phyloP scores from a whole-genome alignment of 2,113 vertebrate species.

The Tupaia tana region DNA sequence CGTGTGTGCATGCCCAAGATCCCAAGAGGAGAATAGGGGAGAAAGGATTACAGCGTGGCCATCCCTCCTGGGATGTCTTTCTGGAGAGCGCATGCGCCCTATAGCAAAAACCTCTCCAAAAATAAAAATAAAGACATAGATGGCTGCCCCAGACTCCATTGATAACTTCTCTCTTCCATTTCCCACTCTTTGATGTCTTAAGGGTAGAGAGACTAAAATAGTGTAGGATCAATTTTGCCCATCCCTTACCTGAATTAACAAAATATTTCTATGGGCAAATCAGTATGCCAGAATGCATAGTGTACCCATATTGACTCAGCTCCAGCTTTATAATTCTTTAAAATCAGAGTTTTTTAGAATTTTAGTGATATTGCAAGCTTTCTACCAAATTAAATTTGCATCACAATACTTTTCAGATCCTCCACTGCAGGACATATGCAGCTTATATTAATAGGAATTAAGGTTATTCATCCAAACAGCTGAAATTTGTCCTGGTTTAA shows the following conservation, averaged over 20 bases:
- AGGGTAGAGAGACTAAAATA: slow-evolving; percentile 37
- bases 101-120: no score
- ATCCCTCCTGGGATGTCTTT: no score
- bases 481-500: slow-evolving; percentile 74
- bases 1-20: no score
- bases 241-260: slow-evolving; percentile 71
- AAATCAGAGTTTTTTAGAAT: slow-evolving; percentile 76
- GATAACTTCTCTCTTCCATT: slow-evolving; percentile 53
- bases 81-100: no score
- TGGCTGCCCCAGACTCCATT: not conserved
- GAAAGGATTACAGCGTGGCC: no score
- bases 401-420: slow-evolving; percentile 76
- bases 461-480: slow-evolving; percentile 78
- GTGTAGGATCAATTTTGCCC: slow-evolving; percentile 71
- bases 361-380: slow-evolving; percentile 70
- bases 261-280: slow-evolving; percentile 83
- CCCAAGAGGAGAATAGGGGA: no score
- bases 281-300: slow-evolving; percentile 68
- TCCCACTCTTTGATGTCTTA: slow-evolving; percentile 67
- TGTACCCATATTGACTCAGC: slow-evolving; percentile 63
- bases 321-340: slow-evolving; percentile 78
- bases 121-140: not conserved
- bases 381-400: slow-evolving; percentile 79
- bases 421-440: slow-evolving; percentile 70
- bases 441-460: slow-evolving; percentile 79